Base-by-base conservation (phyloP, 1,140 invertebrate species). In the Wasmannia auropunctata region DNA sequence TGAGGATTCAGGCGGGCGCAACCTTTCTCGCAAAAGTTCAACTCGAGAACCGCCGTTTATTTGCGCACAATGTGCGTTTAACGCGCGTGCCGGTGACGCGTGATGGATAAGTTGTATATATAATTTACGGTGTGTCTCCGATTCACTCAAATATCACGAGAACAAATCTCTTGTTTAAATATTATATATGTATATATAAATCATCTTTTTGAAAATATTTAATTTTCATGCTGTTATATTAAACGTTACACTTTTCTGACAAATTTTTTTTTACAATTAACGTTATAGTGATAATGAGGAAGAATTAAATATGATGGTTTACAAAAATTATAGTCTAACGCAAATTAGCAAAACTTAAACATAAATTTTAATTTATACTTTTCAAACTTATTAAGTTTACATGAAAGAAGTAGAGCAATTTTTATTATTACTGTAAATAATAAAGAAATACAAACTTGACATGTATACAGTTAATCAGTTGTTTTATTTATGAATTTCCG, bases 41-140 rank as follows among this genome's bases (percentile, higher is more conserved):
- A 3, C 37, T 43, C 11, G 46, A 28, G 14, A 19, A 80, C 1
- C 46, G 19, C 7, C 56, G 16, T 46, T 63, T 77, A 63, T 76
- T 58, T 77, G 16, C 40, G 25, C 34, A 75, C 22, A 75, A 58
- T 58, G 28, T 37, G 58, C 16, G 37, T 31, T 76, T 76, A 76
- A 28, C 22, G 6, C 16, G 54, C 16, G 34, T 62, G 22, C 28
- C 54, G 11, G 10, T 76, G 34, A 76, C 34, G 16, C 14, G 31
- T 37, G 72, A 75, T 58, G 31, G 22, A 75, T 75, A 51, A 51
- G 40, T 49, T 49, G 46, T 28, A 28, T 49, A 25, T 28, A 28
- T 19, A 25, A 58, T 40, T 16, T 28, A 60, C 2, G 25, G 54
- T 7, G 4, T 31, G 25, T 40, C n/a, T 14, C 16, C 22, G 8